A percentile compares a stretch with the other conserved stretches of the same genome.
Evolutionary conservation across 2,797 vertebrate species (phyloP).

Genomic region (Trichosurus vulpecula): DNA sequence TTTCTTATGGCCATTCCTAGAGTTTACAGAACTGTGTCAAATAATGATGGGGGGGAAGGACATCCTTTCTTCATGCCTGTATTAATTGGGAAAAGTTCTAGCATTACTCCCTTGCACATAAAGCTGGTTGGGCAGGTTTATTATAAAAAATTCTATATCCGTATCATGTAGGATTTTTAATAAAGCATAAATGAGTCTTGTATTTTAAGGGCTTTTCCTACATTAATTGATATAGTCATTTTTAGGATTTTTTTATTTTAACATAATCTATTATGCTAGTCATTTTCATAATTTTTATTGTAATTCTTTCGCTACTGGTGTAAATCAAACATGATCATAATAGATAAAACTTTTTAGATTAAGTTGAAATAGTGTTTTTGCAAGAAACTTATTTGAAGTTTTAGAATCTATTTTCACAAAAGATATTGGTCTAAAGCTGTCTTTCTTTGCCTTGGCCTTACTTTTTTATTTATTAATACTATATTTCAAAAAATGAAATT

Average conservation of each 20-base stretch:
- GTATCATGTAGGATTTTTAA: background rate
- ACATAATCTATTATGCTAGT: too few relatives aligned
- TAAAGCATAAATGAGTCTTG: background rate
- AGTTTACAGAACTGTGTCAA: background rate
- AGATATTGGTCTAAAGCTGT: too few relatives aligned
- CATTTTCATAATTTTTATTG: background rate
- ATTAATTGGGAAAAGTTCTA: background rate
- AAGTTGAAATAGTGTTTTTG: too few relatives aligned
- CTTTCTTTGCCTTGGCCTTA: background rate
- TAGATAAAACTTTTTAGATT: too few relatives aligned
- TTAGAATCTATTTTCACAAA: too few relatives aligned
- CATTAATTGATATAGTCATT: background rate
- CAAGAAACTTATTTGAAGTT: too few relatives aligned
- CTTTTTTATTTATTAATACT: background rate
- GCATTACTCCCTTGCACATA: background rate
- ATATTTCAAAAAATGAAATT: background rate
- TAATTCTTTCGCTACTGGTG: too few relatives aligned
- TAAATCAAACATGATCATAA: too few relatives aligned
- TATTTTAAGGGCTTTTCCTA: background rate
- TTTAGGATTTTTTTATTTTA: background rate
- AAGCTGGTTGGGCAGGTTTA: background rate
- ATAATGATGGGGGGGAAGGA: background rate
- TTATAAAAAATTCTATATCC: background rate
- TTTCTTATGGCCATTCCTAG: background rate
- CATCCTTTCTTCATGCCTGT: background rate